Base-by-base conservation (phyloP, 2,797 vertebrate species). In the Varecia variegata region DNA sequence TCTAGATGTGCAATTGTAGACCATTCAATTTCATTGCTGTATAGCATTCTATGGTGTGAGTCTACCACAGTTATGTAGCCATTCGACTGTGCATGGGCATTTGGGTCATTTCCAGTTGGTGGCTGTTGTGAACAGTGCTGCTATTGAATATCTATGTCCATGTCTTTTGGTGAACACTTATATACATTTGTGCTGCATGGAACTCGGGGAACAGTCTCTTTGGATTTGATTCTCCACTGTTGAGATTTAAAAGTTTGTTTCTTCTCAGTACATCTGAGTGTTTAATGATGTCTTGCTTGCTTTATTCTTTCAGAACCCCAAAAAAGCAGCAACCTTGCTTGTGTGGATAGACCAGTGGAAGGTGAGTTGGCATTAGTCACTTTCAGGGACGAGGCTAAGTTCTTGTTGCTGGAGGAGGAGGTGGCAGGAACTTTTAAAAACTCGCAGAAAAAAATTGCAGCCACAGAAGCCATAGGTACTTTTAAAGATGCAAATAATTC, bases 291-390 rank as follows among this genome's bases (percentile, higher is more conserved):
- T 43, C 82, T 73, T n/a, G 1, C 11, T 92, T 47, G n/a, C 85
- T 95, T 93, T 67, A 21, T 77, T 81, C 40, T 91, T 96, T 93
- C 71, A 98, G 97, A 14, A 50, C 89, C 96, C 12, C 2, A 4
- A 18, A 0, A 45, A 4, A 52, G 2, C 45, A 7, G 0, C 7
- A 2, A 5, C 15, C 0, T 27, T 17, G 38, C 40, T 0, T 98
- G 98, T 94, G 95, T 95, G 77, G 60, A 96, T 2, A 94, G 87
- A 86, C 93, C 77, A 0, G 4, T 3, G 0, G 84, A 97, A 96
- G 98, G 98, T 98, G 88, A 97, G 97, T 83, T 27, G 65, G 15
- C 18, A 50, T 38, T 0, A 7, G 32, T 35, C 8, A 14, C 11
- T 65, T 60, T 71, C 50, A 6, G 54, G 43, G 50, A 68, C 27